Conservation (phyloP, 1,140 invertebrate genomes). For the Stenopsyche tienmushanensis region DNA sequence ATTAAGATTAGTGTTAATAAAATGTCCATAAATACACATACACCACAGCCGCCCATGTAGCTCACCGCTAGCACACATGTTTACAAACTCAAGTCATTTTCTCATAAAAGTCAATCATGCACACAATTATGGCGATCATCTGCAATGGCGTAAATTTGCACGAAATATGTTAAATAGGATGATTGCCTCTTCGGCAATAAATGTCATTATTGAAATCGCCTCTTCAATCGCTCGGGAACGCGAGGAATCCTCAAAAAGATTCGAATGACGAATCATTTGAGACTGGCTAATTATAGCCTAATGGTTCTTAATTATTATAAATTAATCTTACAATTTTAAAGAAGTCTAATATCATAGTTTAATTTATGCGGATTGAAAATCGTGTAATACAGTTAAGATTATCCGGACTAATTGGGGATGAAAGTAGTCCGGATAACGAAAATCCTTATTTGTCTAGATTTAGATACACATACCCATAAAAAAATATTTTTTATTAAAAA, state of each 20-base stretch:
- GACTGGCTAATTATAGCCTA: no score
- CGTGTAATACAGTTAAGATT: no score
- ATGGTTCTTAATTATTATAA: no score
- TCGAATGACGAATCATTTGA: no score
- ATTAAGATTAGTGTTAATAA: conserved; percentile 28
- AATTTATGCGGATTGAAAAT: no score
- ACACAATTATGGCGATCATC: conserved; percentile 23
- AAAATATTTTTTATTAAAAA: no score
- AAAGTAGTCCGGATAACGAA: no score
- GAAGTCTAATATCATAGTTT: no score
- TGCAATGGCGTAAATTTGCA: conserved; percentile 23
- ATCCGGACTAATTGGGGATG: no score
- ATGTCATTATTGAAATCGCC: conserved; percentile 1
- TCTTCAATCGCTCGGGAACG: neutral
- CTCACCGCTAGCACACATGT: conserved; percentile 6
- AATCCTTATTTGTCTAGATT: no score
- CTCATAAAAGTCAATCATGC: conserved; percentile 26
- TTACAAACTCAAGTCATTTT: conserved; percentile 21
- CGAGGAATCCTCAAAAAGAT: neutral
- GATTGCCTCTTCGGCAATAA: conserved; percentile 19
- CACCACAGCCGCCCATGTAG: conserved; percentile 16
- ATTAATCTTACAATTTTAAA: no score
- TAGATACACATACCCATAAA: no score
- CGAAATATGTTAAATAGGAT: conserved; percentile 17
- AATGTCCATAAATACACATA: conserved; percentile 28